Evolutionary conservation across 2,888 invertebrate species (phyloP), one percentile per base, ranked within the genome.

Genomic region (Diaperis boleti): DNA sequence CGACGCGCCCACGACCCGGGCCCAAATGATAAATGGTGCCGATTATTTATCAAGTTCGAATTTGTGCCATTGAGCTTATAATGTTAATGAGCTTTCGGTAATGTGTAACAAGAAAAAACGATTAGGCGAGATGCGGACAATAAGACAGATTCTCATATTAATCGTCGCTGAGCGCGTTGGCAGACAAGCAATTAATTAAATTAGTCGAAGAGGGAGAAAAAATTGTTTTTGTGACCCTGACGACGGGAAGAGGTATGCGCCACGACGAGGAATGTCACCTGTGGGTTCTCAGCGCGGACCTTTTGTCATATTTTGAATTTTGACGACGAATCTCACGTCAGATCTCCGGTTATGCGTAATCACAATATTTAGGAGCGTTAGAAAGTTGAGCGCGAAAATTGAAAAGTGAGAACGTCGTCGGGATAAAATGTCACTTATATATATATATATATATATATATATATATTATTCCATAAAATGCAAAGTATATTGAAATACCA

Each of bases 61-160:
- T 64, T 42, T 59, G 31, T 45, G 33, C 50, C 55, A 17, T 57
- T 49, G 31, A 29, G 33, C 5, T 10, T 13, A 13, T 47, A 55
- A 61, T 47, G 61, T 29, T 55, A 61, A 54, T 55, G 59, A 37
- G 35, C n/a, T 54, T 41, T 54, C 8, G 39, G 42, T 54, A 18
- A 59, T 52, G 50, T 37, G 37, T 29, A 59, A 59, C 64, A 64
- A 59, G 55, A 64, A 59, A 64, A 64, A 59, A 64, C 59, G 37
- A 14, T 64, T 59, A 59, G 29, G 22, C 11, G n/a, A 31, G 44
- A 13, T 47, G 39, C 33, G 52, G 42, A 50, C 63, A 57, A 50
- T 60, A 52, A 17, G 50, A 59, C 57, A 37, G 47, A 57, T 57
- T 49, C 13, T 55, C 33, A 17, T 62, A 62, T 62, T 62, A 62